Percentiles rank a stretch among this genome's conserved stretches.
Evolutionary conservation across 2,888 invertebrate genomes (phyloP).

Genomic region (Bugulina stolonifera): DNA sequence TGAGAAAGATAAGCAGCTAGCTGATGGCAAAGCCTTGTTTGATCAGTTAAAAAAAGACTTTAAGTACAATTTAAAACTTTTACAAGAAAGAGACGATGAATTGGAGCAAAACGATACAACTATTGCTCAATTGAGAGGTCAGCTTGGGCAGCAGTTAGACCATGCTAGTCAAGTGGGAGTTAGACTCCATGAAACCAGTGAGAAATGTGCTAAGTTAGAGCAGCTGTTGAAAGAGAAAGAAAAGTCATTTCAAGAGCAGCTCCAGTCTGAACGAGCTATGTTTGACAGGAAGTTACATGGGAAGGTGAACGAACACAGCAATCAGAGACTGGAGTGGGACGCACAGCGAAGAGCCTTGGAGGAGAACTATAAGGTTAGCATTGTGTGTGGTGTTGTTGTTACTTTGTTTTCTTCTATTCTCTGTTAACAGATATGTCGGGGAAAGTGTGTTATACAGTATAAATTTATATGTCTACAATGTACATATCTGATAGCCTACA

Average conservation of each 20-base stretch:
- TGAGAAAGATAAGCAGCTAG: constrained; percentile 39
- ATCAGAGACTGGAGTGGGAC: constrained; percentile 36
- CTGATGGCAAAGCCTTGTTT: constrained; percentile 40
- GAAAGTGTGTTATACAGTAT: too few relatives aligned
- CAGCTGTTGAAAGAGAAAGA: not conserved
- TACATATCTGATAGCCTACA: too few relatives aligned
- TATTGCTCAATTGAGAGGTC: not conserved
- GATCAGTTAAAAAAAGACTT: constrained; percentile 50
- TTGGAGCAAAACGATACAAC: constrained; percentile 46
- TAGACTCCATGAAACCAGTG: not conserved
- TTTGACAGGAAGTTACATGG: constrained; percentile 29
- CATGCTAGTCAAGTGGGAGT: not conserved
- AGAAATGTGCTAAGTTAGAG: not conserved
- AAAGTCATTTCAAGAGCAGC: not conserved
- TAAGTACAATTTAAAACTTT: constrained; percentile 50
- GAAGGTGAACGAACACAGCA: constrained; percentile 43
- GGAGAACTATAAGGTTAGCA: constrained; percentile 32
- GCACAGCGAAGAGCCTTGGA: constrained; percentile 36
- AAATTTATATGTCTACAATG: too few relatives aligned
- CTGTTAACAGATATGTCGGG: too few relatives aligned
- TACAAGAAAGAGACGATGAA: constrained; percentile 47
- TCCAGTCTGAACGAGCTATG: not conserved
- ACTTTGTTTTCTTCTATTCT: too few relatives aligned
- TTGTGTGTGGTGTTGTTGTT: too few relatives aligned
- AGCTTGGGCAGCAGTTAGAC: not conserved